Evolutionary conservation across 2,797 vertebrate genomes (phyloP).

Genomic region (Thunnus albacares): DNA sequence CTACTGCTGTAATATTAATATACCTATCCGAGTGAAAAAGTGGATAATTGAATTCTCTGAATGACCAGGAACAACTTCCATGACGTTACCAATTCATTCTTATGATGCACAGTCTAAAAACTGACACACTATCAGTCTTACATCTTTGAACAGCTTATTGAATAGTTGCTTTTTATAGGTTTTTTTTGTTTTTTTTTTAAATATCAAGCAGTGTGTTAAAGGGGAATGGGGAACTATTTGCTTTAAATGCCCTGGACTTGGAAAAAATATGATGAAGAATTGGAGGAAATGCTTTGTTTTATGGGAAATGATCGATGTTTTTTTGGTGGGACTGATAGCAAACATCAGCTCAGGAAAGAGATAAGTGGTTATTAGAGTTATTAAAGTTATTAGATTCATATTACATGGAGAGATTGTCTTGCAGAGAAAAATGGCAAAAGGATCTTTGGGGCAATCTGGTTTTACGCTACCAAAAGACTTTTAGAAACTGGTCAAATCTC

Average conservation of each 20-base stretch:
- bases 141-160: slow-evolving; percentile 53
- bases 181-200: slow-evolving; percentile 1
- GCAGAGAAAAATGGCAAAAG: slow-evolving; percentile 4
- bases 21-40: slow-evolving; percentile 8
- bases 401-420: slow-evolving; percentile 16
- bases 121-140: slow-evolving; percentile 36
- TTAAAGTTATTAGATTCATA: neutral
- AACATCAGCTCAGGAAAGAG: neutral
- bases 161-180: neutral
- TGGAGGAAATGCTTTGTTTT: neutral
- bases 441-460: neutral
- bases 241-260: slow-evolving; percentile 8
- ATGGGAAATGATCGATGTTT: slow-evolving; percentile 6
- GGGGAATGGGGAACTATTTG: neutral
- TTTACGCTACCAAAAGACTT: neutral
- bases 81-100: slow-evolving; percentile 36
- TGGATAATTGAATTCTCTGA: neutral
- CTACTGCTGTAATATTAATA: slow-evolving; percentile 5
- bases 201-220: slow-evolving; percentile 16
- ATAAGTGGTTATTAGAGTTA: neutral
- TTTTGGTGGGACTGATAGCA: neutral
- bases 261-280: neutral
- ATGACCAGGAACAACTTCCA: slow-evolving; percentile 33
- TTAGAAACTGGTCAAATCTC: neutral
- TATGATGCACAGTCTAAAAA: slow-evolving; percentile 27